phyloP scores from a whole-genome alignment of 2,113 vertebrate genomes.

The Channa argus region DNA sequence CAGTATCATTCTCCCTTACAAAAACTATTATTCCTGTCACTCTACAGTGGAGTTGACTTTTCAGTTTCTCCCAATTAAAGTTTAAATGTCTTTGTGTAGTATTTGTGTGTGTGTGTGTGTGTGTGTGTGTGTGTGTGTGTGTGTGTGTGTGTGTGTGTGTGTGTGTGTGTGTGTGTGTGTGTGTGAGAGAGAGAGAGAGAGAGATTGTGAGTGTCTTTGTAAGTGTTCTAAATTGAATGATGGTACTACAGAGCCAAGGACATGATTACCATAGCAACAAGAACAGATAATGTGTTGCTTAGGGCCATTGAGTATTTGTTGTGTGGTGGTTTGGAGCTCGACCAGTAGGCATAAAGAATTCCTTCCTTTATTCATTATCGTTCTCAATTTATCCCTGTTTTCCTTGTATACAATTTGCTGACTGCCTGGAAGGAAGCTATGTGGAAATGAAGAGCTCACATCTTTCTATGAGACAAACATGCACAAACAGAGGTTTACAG shows the following conservation, averaged over 20 bases:
- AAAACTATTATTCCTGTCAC: neutral
- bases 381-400: neutral
- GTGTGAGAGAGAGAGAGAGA: no score
- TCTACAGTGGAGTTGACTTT: constrained; percentile 4
- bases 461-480: neutral
- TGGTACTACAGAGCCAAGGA: constrained; percentile 54
- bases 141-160: neutral
- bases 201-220: neutral
- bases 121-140: no score
- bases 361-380: constrained; percentile 38
- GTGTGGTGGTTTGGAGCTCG: constrained; percentile 39
- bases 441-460: neutral
- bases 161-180: neutral
- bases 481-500: neutral
- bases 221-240: constrained; percentile 52
- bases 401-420: neutral
- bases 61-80: neutral
- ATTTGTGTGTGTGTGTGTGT: neutral
- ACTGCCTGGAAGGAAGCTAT: neutral
- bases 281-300: constrained; percentile 54
- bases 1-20: neutral
- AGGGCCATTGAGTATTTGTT: constrained; percentile 38
- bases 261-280: constrained; percentile 77
- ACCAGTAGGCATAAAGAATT: constrained; percentile 46
- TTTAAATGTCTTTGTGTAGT: neutral